Evolutionary conservation across 2,888 invertebrate species (phyloP), one percentile per base, ranked within the genome.

Genomic region (Drosophila pullipes): DNA sequence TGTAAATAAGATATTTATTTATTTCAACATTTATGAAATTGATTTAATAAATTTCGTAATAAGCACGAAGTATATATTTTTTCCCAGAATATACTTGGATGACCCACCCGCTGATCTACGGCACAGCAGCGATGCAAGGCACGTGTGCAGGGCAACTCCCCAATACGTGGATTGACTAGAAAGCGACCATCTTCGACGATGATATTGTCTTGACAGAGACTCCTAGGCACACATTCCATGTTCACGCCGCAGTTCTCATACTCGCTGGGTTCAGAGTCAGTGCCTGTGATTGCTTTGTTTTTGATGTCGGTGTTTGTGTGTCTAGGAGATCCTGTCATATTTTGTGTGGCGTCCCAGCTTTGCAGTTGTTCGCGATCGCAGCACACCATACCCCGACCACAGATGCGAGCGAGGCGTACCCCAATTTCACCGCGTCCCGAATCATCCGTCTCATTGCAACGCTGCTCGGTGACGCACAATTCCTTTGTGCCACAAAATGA

Each of bases 151-250:
- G 44, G 47, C 7, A 30, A 5, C 0, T 67, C 39, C 4, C 77
- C 83, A 13, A 83, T 67, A 13, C 87, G 83, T 0, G 83, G 67
- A 41, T 74, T 78, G 5, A 88, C 35, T 3, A 87, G 33, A 1
- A 7, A 60, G 33, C 78, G 57, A 1, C 87, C 87, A 33, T 83
- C 78, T 16, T 87, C 80, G n/a, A 72, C 65, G 28, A 88, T 82
- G 4, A 74, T 28, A 2, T 83, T 74, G 11, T 87, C 87, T 7
- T 53, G 70, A 50, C 87, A 88, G 7, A 88, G 59, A 25, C 41
- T 67, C 0, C 87, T 60, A 0, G 85, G 83, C 57, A 88, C 89
- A 47, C 87, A 88, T 35, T 89, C 83, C 83, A 75, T 73, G n/a
- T 82, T 68, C 9, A 59, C 0, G 37, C 87, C 87, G 52, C 87